These are phyloP conservation scores for Hyles vespertilio DNA, from an alignment of 1,140 invertebrate species.

Conservation along the genomic window DNA sequence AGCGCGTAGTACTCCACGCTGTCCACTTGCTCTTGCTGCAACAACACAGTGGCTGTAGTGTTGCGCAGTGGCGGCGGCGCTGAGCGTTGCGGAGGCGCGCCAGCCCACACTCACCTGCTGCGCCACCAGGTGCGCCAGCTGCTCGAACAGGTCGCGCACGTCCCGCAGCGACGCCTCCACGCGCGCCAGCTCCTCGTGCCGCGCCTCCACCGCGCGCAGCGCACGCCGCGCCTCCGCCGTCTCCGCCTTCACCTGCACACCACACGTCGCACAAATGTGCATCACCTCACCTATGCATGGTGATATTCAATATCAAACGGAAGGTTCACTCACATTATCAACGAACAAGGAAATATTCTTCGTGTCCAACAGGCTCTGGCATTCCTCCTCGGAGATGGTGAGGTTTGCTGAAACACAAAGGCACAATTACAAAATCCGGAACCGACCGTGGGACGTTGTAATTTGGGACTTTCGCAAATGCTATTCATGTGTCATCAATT, in stretches of 20 bases:
- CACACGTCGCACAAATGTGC: neutral
- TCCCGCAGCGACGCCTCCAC: slow-evolving; percentile 88
- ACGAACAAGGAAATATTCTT: slow-evolving; percentile 77
- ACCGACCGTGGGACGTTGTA: neutral
- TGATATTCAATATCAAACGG: neutral
- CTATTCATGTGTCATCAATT: no score
- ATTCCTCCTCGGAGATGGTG: slow-evolving; percentile 75
- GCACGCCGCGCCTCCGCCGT: slow-evolving; percentile 87
- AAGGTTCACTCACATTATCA: slow-evolving; percentile 76
- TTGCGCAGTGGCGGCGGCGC: neutral
- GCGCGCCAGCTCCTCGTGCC: slow-evolving; percentile 89
- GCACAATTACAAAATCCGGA: neutral
- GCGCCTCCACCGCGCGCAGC: slow-evolving; percentile 87
- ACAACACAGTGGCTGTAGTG: neutral
- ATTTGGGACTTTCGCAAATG: neutral
- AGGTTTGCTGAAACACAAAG: slow-evolving; percentile 71
- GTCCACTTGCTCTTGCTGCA: slow-evolving; percentile 83
- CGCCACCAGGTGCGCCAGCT: slow-evolving; percentile 86
- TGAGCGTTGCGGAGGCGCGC: neutral
- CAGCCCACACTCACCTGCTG: slow-evolving; percentile 31
- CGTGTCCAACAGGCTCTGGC: slow-evolving; percentile 72
- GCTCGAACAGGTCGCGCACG: slow-evolving; percentile 89
- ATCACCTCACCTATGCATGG: neutral
- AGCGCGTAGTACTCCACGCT: slow-evolving; percentile 84
- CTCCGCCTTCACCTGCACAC: slow-evolving; percentile 85